phyloP scores from a whole-genome alignment of 2,113 vertebrate genomes.

The Sinocyclocheilus maitianheensis region DNA sequence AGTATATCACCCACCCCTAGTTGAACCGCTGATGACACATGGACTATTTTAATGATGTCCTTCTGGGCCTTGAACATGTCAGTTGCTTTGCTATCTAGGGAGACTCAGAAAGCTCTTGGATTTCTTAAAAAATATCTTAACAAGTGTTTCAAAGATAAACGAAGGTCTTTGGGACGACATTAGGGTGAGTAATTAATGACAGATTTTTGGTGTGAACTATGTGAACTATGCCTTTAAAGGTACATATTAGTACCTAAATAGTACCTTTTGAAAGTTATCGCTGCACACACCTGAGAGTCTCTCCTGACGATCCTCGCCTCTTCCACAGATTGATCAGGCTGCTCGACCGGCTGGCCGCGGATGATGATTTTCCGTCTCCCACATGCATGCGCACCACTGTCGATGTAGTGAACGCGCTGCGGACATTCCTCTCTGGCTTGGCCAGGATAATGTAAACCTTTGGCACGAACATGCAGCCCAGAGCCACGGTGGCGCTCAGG shows the following conservation, averaged over 20 bases:
- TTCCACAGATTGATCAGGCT: conserved; percentile 97
- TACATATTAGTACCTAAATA: not conserved
- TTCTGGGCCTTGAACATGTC: too few species aligned
- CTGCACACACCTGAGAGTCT: conserved; percentile 87
- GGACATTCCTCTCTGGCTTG: conserved; percentile 96
- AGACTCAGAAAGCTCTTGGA: too few species aligned
- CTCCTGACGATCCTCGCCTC: conserved; percentile 90
- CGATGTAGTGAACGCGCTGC: conserved; percentile 96
- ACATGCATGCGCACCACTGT: conserved; percentile 99
- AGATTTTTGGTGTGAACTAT: too few species aligned
- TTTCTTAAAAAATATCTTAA: too few species aligned
- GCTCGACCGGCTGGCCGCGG: conserved; percentile 91
- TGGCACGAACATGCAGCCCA: conserved; percentile 97
- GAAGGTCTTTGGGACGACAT: too few species aligned
- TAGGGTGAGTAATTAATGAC: too few species aligned
- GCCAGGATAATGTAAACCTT: conserved; percentile 99
- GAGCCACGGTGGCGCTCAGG: conserved; percentile 94
- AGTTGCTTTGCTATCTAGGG: too few species aligned
- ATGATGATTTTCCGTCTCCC: conserved; percentile 93
- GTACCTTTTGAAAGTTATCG: not conserved
- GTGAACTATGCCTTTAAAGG: too few species aligned
- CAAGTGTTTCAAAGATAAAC: too few species aligned
- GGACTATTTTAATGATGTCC: too few species aligned
- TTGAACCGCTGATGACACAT: too few species aligned
- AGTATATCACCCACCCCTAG: too few species aligned